Percentiles rank a stretch among this genome's conserved stretches.
phyloP scores from a whole-genome alignment of 2,113 vertebrate species.

The Conger conger region DNA sequence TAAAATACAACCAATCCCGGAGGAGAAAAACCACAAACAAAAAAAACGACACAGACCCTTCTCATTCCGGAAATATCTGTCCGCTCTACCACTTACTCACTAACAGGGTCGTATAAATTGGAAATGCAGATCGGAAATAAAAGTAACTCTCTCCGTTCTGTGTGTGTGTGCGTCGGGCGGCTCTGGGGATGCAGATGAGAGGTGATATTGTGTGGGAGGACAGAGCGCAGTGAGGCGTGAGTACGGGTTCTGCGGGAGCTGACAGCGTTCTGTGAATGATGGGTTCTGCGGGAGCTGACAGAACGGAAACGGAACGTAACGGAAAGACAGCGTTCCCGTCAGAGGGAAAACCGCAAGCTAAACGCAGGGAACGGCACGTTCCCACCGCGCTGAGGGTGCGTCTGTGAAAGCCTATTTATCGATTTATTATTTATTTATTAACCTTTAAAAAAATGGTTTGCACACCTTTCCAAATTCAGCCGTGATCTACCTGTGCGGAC shows the following conservation, averaged over 20 bases:
- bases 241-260: conserved; percentile 15
- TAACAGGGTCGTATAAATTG: conserved; percentile 42
- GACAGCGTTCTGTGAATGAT: conserved; percentile 31
- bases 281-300: not conserved
- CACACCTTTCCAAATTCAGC: no score
- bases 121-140: conserved; percentile 33
- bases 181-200: conserved; percentile 34
- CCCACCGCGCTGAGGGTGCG: no score
- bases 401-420: no score
- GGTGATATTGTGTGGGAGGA: conserved; percentile 35
- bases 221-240: conserved; percentile 44
- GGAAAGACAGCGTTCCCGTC: not conserved
- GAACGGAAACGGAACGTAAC: not conserved
- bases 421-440: no score
- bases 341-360: not conserved
- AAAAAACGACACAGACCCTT: no score
- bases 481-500: no score
- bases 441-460: no score
- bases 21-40: not conserved
- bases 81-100: conserved; percentile 38
- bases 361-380: not conserved
- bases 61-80: conserved; percentile 18
- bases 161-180: no score
- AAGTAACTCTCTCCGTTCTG: conserved; percentile 32
- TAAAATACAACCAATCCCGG: not conserved